Evolutionary conservation across 2,888 invertebrate species (phyloP), one percentile per base, ranked within the genome.

Genomic region (Phytoseiulus persimilis): DNA sequence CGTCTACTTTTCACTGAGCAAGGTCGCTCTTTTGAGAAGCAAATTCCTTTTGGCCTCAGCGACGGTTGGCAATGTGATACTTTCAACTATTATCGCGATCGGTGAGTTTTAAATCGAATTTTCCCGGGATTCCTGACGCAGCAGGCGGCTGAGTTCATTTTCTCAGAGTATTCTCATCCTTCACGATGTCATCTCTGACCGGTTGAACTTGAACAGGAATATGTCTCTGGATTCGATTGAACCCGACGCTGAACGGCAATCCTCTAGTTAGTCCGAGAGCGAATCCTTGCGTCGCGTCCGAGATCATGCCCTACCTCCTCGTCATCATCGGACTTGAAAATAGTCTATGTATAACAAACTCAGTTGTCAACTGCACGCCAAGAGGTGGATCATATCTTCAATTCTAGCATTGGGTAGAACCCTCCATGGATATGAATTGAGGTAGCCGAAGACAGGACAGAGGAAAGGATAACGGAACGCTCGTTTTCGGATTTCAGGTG

Each of bases 271-370:
- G 83, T 89, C 83, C 83, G n/a, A 46, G 83, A 28, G 45, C 83
- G n/a, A 45, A 28, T 83, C 33, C 33, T 83, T 39, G 83, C 23
- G 83, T 83, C 83, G 83, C 83, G n/a, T 96, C 97, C 92, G 97
- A 97, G 92, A 93, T 98, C 39, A 98, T 98, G 92, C 99, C 99
- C 0, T 99, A 99, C 93, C 94, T 99, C 90, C 97, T 98, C 0
- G 96, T 98, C 90, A 95, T 99, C 84, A 96, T 99, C 90, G 98
- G 98, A 0, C 93, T 99, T 90, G 99, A 99, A 93, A 87, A 87
- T n/a, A 39, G 39, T 23, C 87, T 87, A 6, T 87, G 87, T 18
- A 87, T 90, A 94, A 94, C 91, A 93, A 93, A 2, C 91, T 94
- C 31, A 93, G 92, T 90, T 89, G 87, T 32, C 39, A 39, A 90